Evolutionary conservation across 2,797 vertebrate species (phyloP), one percentile per base, ranked within the genome.

Genomic region (Acipenser transmontanus): DNA sequence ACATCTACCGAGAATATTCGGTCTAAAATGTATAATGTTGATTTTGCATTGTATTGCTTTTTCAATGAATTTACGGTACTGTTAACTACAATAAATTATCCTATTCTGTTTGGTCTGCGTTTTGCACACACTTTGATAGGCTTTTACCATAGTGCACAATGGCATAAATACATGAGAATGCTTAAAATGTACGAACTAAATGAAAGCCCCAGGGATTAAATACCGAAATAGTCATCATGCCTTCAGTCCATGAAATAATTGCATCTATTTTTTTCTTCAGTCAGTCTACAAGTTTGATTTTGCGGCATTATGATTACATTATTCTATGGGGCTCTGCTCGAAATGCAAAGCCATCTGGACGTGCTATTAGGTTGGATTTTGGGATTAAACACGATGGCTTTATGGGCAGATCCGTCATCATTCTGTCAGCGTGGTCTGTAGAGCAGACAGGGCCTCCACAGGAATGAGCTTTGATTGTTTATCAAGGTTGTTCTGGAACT

Each of bases 271-370:
- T 17, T 13, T 14, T 13, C 12, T 57, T 11, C 12, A 10, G 12
- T 57, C 13, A 12, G 6, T 7, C 13, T 57, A 8, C 54, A 57
- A 57, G 54, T 57, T 9, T 57, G 11, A 9, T 57, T 10, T 12
- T 57, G 54, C 11, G 1, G 54, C 13, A 6, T 11, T 57, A 57
- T 57, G n/a, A 57, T 57, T 57, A 57, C 12, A 57, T 57, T 57
- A 57, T 13, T 11, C 9, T 57, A 17, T 17, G 54, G 7, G 14
- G 9, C 54, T 57, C 54, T 57, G 9, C 7, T 11, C 2, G 12
- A 57, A 57, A 57, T 57, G 54, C 11, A 57, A 57, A 57, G 54
- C 54, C 54, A 57, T 57, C 54, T 57, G 54, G 54, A 57, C 12
- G 12, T 57, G 54, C 12, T 11, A 13, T 57, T n/a, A 57, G 54